Conservation (phyloP, 1,140 invertebrate species). For the Drosophila nasuta region DNA sequence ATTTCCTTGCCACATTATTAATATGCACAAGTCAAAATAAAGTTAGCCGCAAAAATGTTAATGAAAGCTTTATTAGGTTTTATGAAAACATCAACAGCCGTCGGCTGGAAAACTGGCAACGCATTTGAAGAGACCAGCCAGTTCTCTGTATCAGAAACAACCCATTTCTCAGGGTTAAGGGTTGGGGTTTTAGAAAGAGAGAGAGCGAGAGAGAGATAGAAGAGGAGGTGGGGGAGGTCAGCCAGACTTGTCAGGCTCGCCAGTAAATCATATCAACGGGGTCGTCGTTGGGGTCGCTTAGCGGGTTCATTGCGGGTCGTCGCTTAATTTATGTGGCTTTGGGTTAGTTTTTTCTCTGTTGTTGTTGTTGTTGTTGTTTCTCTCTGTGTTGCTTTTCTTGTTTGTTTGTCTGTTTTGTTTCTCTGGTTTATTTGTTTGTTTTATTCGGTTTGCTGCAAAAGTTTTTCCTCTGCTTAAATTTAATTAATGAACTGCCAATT, state of each 20-base stretch:
- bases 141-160: constrained; percentile 16
- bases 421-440: constrained; percentile 6
- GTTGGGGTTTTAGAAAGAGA: not conserved
- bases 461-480: constrained; percentile 59
- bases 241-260: constrained; percentile 40
- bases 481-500: constrained; percentile 74
- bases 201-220: not conserved
- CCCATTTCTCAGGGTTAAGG: constrained; percentile 34
- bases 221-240: constrained; percentile 27
- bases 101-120: constrained; percentile 2
- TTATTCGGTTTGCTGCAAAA: constrained; percentile 39
- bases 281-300: constrained; percentile 44
- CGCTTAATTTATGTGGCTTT: constrained; percentile 77
- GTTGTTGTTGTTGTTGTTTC: constrained; percentile 33
- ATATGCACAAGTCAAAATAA: constrained; percentile 63
- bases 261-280: constrained; percentile 67
- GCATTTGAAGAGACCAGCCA: not conserved
- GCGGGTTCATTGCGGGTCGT: constrained; percentile 50
- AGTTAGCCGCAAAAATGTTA: constrained; percentile 61
- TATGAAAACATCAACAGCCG: constrained; percentile 69
- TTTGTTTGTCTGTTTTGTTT: constrained; percentile 38
- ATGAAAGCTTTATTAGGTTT: constrained; percentile 69
- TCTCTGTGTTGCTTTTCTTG: constrained; percentile 15
- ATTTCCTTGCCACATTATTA: constrained; percentile 58
- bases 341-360: constrained; percentile 41